Evolutionary conservation across 2,888 invertebrate species (phyloP), one percentile per base, ranked within the genome.

Genomic region (Scaptomyza polygonia): DNA sequence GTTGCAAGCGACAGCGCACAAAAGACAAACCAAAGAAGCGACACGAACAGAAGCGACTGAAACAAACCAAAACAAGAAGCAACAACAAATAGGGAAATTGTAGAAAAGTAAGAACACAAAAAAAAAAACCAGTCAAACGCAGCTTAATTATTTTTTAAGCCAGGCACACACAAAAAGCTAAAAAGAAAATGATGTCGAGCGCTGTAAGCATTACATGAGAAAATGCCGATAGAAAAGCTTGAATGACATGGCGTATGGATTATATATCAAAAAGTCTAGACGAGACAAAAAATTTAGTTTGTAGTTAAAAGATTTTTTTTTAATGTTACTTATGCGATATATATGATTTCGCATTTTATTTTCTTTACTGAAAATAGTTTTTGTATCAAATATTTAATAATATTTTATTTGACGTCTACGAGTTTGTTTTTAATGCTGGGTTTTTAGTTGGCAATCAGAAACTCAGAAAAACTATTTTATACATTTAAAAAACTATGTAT

Each of bases 91-190:
- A 18, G 52, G 52, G n/a, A 49, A 49, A 25, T 39, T 49, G 21
- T 25, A 12, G 36, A 49, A 53, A 29, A 5, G 30, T 40, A 36
- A 14, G 32, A 54, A 54, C 32, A 53, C 47, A 49, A 36, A 57
- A 56, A 53, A 30, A 49, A 36, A 57, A 56, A 34, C 12, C 27
- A 43, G 36, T 47, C 67, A 71, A 39, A 72, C 80, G 53, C 67
- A 78, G 80, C 80, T 79, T 78, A 79, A 78, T 83, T 83, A 79
- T 78, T 78, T 75, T 58, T 36, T 39, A 16, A 32, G 39, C 36
- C 30, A 12, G 25, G 52, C 34, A 29, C 30, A 48, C 16, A 45
- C 5, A 29, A 29, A 16, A 45, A 44, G 30, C 39, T 39, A 29
- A 3, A n/a, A 14, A 48, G 32, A 8, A 34, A 8, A 12, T 1